These are phyloP conservation scores for Papilio dardanus DNA, from an alignment of 1,140 invertebrate species.

Conservation along the genomic window DNA sequence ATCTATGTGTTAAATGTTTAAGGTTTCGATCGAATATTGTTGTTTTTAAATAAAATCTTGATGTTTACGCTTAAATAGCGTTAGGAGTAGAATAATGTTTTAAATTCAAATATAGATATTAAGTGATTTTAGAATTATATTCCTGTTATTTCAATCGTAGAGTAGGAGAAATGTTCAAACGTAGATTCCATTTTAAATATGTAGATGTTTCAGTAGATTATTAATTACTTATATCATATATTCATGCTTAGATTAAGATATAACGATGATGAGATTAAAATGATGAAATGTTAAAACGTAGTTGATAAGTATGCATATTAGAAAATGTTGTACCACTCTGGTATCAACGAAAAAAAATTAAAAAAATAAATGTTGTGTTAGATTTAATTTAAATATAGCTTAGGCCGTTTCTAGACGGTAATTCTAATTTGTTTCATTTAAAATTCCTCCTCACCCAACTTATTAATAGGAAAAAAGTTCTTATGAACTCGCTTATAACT, in stretches of 20 bases:
- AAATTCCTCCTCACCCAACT: background rate
- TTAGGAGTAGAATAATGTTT: background rate
- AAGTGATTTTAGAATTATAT: slow-evolving; percentile 7
- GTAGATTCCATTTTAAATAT: background rate
- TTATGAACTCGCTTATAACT: no score
- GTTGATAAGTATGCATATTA: no score
- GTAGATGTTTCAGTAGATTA: background rate
- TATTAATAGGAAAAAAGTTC: no score
- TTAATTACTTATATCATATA: background rate
- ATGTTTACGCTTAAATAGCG: background rate
- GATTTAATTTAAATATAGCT: background rate
- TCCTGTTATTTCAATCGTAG: background rate
- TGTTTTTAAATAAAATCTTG: background rate
- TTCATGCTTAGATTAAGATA: no score
- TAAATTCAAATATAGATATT: background rate
- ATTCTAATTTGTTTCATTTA: background rate
- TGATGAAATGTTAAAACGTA: no score
- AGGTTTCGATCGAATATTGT: background rate
- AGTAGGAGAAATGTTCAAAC: background rate
- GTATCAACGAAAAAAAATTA: background rate
- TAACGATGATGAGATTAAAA: no score
- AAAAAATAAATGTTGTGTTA: background rate
- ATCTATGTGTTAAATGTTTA: background rate
- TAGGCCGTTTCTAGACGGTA: background rate
- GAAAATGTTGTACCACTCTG: background rate